These are phyloP conservation scores for Ashinkailepas kermadecensis DNA, from an alignment of 2,888 invertebrate species.

Conservation along the genomic window DNA sequence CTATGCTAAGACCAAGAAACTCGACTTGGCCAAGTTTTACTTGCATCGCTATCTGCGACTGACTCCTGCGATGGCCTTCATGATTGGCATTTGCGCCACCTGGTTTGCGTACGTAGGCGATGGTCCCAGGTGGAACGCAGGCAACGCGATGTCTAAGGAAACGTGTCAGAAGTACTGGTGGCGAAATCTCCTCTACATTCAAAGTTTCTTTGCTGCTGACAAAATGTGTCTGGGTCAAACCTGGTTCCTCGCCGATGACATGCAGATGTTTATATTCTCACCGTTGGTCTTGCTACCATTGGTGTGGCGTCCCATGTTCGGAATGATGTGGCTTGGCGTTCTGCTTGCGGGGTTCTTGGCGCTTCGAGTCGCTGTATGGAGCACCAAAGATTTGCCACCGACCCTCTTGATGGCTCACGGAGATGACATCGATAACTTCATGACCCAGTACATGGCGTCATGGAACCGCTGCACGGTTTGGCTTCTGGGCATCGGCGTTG, in stretches of 20 bases:
- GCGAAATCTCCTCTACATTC: constrained; percentile 6
- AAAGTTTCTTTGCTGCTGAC: neutral
- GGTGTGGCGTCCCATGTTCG: constrained; percentile 10
- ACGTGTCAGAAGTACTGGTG: neutral
- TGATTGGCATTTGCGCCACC: neutral
- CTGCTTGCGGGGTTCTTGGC: neutral
- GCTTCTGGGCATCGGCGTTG: constrained; percentile 24
- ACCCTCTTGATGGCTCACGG: neutral
- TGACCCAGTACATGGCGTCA: neutral
- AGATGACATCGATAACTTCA: neutral
- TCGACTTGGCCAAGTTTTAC: neutral
- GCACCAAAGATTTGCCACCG: constrained; percentile 22
- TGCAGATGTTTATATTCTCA: constrained; percentile 26
- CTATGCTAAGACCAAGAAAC: neutral
- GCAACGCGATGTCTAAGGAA: neutral
- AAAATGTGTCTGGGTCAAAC: neutral
- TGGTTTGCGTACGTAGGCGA: neutral
- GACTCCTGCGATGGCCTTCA: constrained; percentile 11
- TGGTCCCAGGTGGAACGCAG: neutral
- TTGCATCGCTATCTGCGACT: constrained; percentile 13
- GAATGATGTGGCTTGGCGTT: neutral
- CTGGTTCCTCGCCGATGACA: constrained; percentile 27
- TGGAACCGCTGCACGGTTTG: constrained; percentile 27
- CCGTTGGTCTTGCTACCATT: constrained; percentile 27
- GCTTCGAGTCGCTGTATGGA: constrained; percentile 10